phyloP scores from a whole-genome alignment of 1,140 invertebrate genomes.

The Ostrea denselamellosa region DNA sequence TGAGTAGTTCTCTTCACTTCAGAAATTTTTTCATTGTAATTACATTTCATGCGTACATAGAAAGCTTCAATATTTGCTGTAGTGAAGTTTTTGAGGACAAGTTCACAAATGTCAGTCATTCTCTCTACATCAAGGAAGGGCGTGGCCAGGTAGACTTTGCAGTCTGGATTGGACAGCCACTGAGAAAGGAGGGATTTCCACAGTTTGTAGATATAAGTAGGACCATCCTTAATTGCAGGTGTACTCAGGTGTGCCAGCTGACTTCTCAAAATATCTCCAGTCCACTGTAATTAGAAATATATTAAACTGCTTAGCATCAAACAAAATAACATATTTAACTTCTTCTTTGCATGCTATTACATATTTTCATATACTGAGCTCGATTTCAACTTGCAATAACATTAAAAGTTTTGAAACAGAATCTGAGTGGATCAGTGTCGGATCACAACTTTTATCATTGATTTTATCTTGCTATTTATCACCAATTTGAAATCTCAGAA shows the following conservation, averaged over 20 bases:
- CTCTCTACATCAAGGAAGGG: slow-evolving; percentile 65
- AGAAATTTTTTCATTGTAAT: slow-evolving; percentile 58
- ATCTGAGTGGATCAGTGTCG: no score
- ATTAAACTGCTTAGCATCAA: not conserved
- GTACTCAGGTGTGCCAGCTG: slow-evolving; percentile 56
- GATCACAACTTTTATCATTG: no score
- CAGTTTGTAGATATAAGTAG: slow-evolving; percentile 65
- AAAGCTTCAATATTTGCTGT: slow-evolving; percentile 67
- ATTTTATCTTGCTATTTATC: no score
- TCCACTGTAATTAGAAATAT: slow-evolving; percentile 55
- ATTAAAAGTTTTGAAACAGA: no score
- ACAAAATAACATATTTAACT: no score
- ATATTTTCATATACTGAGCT: no score
- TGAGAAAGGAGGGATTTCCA: slow-evolving; percentile 68
- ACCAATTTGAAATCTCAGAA: no score
- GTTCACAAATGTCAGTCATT: slow-evolving; percentile 64
- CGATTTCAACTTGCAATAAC: no score
- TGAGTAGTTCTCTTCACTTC: slow-evolving; percentile 63
- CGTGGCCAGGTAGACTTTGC: slow-evolving; percentile 68
- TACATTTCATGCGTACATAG: slow-evolving; percentile 63
- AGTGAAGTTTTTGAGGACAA: slow-evolving; percentile 64
- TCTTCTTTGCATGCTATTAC: no score
- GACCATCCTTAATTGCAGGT: slow-evolving; percentile 60
- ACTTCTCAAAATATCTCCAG: slow-evolving; percentile 49
- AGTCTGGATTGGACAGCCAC: slow-evolving; percentile 63